Evolutionary conservation across 2,888 invertebrate genomes (phyloP).

Genomic region (Drosophila engyochracea): DNA sequence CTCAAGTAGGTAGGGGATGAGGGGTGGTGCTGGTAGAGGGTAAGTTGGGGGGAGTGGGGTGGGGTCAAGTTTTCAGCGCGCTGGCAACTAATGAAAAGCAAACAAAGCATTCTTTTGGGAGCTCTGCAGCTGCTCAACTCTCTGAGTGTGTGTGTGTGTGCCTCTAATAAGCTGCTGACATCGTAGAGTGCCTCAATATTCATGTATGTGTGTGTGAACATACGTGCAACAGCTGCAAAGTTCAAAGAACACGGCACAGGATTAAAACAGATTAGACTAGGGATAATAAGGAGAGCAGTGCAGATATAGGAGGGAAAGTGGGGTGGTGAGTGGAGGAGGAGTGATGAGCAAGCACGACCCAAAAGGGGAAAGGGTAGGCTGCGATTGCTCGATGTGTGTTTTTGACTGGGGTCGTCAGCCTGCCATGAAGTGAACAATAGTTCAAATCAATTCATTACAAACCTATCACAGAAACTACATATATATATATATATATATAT

Average conservation of each 20-base stretch:
- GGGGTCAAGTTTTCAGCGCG: conserved; percentile 35
- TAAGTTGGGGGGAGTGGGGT: neutral
- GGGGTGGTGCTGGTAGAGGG: neutral
- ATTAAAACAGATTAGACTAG: conserved; percentile 60
- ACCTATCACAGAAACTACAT: conserved; percentile 27
- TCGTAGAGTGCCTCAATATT: conserved; percentile 14
- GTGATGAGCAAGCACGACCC: neutral
- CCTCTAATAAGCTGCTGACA: conserved; percentile 27
- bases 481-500: neutral
- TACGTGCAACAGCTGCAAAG: conserved; percentile 49
- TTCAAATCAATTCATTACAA: conserved; percentile 41
- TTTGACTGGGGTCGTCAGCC: neutral
- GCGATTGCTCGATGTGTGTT: conserved; percentile 28
- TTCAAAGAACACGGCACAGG: conserved; percentile 69
- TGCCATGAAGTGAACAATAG: conserved; percentile 31
- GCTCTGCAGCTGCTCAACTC: conserved; percentile 46
- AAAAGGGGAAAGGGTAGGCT: conserved; percentile 1
- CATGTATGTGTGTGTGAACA: conserved; percentile 17
- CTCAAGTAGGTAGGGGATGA: neutral
- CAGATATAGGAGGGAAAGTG: neutral
- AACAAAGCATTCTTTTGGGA: conserved; percentile 70
- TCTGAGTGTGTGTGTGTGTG: conserved; percentile 20
- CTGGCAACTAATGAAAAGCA: conserved; percentile 71
- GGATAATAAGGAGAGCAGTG: conserved; percentile 1
- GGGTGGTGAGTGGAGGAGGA: no score